Base-by-base conservation (phyloP, 92 coral and sea anemone species). In the Diadumene lineata region DNA sequence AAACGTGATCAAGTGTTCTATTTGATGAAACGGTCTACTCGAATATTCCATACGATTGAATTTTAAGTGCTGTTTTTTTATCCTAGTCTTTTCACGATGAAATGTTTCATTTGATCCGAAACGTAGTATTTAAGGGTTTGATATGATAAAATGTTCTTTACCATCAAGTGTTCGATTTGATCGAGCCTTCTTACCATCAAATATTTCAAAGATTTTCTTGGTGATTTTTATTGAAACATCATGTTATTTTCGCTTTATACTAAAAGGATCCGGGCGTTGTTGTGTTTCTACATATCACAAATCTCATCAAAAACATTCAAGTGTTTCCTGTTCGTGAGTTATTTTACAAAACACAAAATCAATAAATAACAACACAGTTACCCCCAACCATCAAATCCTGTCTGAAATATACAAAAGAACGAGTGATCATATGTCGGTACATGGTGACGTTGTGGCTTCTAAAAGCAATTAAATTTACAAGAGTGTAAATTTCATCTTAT, bases 271-370 rank as follows among this genome's bases (percentile, higher is more conserved):
- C 10, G 58, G 19, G 8, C 58, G n/a, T 23, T 4, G 48, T 13
- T 38, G 13, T 13, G n/a, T 38, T 15, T 53, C 19, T 53, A 53
- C 19, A 53, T 53, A 53, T 53, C 58, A 53, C 58, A 21, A 53
- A 53, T 13, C 19, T 21, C 19, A 53, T 53, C 58, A 53, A 53
- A 53, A 53, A 13, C 58, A 21, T 2, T 69, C 61, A 69, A 69
- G 48, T 34, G 38, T 43, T 69, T 69, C 74, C 74, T 69, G 58
- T 50, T 22, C 70, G 60, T 24, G 30, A 32, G 74, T 60, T 60
- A 60, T 60, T 26, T 31, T 69, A 69, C 64, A 70, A 7, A 53
- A 70, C 48, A 53, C 60, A 46, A 17, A 29, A 70, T 50, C 31
- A 53, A 30, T 9, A 53, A 70, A 70, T 43, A 29, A 70, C 30